Percentiles rank a stretch among this genome's conserved stretches.
Conservation (phyloP, 2,888 invertebrate species). For the Phaonia tiefii region DNA sequence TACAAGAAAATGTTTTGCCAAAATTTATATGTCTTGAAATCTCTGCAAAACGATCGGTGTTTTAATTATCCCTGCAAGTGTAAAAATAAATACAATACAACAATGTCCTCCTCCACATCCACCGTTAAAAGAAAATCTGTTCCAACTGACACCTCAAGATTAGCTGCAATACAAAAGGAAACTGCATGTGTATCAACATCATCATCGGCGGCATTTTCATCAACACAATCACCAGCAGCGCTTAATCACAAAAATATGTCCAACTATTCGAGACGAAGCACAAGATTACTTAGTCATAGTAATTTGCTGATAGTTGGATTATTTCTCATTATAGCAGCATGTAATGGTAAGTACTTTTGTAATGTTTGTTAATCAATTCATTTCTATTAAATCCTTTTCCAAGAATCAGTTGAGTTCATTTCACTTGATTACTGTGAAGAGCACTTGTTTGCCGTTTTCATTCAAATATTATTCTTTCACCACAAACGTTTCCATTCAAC, state of each 20-base stretch:
- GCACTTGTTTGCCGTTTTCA: no score
- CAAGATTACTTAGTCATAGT: slow-evolving; percentile 38
- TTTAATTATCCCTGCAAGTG: neutral
- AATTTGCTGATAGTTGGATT: slow-evolving; percentile 60
- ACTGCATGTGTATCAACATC: slow-evolving; percentile 4
- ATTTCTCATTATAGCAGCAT: slow-evolving; percentile 52
- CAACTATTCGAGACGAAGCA: neutral
- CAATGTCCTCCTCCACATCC: slow-evolving; percentile 21
- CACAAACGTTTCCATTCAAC: no score
- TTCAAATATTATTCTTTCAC: no score
- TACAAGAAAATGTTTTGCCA: slow-evolving; percentile 47
- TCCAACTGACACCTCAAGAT: neutral
- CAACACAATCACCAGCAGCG: slow-evolving; percentile 9
- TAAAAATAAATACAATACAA: slow-evolving; percentile 50
- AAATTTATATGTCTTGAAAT: slow-evolving; percentile 33
- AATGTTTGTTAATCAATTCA: no score
- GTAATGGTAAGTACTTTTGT: slow-evolving; percentile 62
- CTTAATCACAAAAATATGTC: neutral
- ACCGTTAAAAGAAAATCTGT: slow-evolving; percentile 58
- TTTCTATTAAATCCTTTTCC: no score
- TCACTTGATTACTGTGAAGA: no score
- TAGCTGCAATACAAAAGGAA: slow-evolving; percentile 13
- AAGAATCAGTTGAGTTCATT: no score
- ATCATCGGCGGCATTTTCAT: slow-evolving; percentile 17
- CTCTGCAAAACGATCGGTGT: slow-evolving; percentile 19